A percentile compares a stretch with the other conserved stretches of the same genome.
phyloP scores from a whole-genome alignment of 1,140 invertebrate species.

The Oncopodura yosiiana region DNA sequence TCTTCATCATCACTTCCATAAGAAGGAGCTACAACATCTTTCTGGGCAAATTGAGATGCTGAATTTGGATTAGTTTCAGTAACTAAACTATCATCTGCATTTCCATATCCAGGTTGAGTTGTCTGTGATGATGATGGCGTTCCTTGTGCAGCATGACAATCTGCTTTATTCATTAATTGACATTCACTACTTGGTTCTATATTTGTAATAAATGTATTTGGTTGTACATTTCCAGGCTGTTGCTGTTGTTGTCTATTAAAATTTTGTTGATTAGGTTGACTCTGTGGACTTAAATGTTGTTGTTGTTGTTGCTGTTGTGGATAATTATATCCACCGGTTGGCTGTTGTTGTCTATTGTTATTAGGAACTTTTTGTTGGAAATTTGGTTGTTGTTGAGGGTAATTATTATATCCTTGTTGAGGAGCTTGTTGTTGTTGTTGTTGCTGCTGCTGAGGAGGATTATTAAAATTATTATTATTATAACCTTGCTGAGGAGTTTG shows the following conservation, averaged over 20 bases:
- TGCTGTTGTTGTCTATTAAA: background rate
- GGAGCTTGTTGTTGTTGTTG: background rate
- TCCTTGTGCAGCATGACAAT: background rate
- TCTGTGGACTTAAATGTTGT: background rate
- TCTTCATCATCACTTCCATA: background rate
- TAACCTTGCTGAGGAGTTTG: background rate
- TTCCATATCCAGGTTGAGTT: background rate
- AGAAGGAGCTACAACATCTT: conserved; percentile 3
- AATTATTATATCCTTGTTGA: background rate
- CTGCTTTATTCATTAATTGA: conserved; percentile 9
- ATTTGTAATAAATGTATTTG: background rate
- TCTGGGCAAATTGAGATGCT: background rate
- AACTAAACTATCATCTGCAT: too few species aligned
- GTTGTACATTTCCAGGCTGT: background rate
- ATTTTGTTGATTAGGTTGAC: background rate
- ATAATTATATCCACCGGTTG: background rate
- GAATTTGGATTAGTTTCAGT: background rate
- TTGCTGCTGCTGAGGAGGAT: background rate
- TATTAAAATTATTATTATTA: background rate
- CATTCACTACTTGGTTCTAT: conserved; percentile 1
- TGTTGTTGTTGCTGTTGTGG: conserved; percentile 1
- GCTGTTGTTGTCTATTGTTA: background rate
- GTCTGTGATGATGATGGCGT: background rate
- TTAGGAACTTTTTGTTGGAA: background rate
- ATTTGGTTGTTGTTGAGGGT: background rate